Conservation (phyloP, 2,113 vertebrate species). For the Hipposideros armiger region DNA sequence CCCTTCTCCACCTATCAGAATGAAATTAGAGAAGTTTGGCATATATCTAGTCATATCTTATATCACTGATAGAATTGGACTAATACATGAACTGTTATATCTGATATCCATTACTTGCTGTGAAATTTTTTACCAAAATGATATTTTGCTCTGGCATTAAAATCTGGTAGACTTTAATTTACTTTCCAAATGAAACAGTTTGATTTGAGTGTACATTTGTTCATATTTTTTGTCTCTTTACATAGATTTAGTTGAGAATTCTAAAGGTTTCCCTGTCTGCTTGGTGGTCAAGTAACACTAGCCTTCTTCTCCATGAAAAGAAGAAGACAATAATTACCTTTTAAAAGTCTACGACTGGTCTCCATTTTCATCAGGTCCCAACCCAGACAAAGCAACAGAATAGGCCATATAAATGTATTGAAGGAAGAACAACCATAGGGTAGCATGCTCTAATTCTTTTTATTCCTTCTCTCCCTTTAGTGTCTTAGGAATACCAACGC, state of each 20-base stretch:
- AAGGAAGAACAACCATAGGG: constrained; percentile 79
- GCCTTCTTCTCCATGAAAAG: not conserved
- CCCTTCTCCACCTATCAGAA: not conserved
- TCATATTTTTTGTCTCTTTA: not conserved
- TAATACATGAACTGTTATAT: not conserved
- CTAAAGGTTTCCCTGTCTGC: constrained; percentile 33
- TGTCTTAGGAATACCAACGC: constrained; percentile 68
- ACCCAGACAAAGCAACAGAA: constrained; percentile 76
- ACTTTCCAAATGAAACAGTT: constrained; percentile 10
- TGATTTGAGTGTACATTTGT: not conserved
- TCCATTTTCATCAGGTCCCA: constrained; percentile 64
- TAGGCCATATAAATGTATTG: constrained; percentile 79
- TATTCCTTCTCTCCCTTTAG: constrained; percentile 71
- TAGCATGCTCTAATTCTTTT: constrained; percentile 85
- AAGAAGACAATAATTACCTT: not conserved
- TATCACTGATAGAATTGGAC: not conserved
- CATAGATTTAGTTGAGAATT: constrained; percentile 41
- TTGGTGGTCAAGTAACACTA: constrained; percentile 68
- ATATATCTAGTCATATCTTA: not conserved
- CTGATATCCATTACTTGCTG: not conserved
- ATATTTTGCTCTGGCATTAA: not conserved
- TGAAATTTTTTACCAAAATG: constrained; percentile 42
- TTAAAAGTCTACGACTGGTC: not conserved
- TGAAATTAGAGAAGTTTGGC: constrained; percentile 16
- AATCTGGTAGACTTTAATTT: not conserved